Percentiles rank a stretch among this genome's conserved stretches.
Evolutionary conservation across 2,888 invertebrate genomes (phyloP).

Genomic region (Lucinisca nassula): DNA sequence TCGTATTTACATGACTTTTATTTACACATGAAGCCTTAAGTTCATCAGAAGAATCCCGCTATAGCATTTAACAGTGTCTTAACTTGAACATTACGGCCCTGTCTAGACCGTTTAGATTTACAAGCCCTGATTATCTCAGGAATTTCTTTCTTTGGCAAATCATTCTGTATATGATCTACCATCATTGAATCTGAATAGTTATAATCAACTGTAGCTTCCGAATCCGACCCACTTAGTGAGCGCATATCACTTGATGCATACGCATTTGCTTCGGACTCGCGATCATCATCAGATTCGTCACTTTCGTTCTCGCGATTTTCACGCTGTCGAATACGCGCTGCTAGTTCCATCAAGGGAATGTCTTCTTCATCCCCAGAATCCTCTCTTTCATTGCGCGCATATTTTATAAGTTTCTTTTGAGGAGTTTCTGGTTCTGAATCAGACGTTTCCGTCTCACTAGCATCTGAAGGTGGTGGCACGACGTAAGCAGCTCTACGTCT

Average conservation of each 20-base stretch:
- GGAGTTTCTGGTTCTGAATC: conserved; percentile 11
- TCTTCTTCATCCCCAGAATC: conserved; percentile 46
- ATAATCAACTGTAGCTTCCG: not conserved
- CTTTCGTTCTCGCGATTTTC: not conserved
- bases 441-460: not conserved
- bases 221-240: not conserved
- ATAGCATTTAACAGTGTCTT: not conserved
- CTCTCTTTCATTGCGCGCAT: conserved; percentile 20
- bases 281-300: not conserved
- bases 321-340: not conserved
- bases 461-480: conserved; percentile 5
- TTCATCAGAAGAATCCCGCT: not conserved
- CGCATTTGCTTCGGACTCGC: not conserved
- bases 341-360: conserved; percentile 47
- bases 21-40: not conserved
- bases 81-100: not conserved
- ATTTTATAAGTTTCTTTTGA: not conserved
- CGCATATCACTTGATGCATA: not conserved
- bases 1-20: not conserved
- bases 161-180: not conserved
- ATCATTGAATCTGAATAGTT: not conserved
- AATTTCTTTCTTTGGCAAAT: not conserved
- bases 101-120: not conserved
- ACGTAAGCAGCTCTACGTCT: conserved; percentile 21
- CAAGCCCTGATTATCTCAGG: not conserved